Conservation (phyloP, 1,140 invertebrate genomes). For the Elymnias hypermnestra region DNA sequence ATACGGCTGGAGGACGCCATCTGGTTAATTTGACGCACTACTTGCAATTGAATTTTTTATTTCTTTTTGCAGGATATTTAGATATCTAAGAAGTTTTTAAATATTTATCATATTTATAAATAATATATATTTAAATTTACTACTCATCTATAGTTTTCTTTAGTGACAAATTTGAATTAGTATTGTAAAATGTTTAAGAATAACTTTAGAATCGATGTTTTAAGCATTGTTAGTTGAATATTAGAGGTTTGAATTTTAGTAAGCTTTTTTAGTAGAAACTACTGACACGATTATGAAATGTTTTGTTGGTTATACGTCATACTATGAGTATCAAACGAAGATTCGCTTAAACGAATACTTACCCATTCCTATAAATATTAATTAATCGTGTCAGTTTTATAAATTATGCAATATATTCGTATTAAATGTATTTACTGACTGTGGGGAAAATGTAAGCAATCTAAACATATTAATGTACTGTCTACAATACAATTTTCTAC, state of each 20-base stretch:
- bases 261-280: slow-evolving; percentile 31
- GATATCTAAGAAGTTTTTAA: too few species aligned
- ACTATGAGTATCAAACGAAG: neutral
- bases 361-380: neutral
- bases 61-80: too few species aligned
- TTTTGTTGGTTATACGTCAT: neutral
- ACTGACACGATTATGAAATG: slow-evolving; percentile 16
- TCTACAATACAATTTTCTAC: slow-evolving; percentile 35
- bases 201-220: slow-evolving; percentile 34
- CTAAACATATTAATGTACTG: slow-evolving; percentile 36
- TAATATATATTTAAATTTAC: too few species aligned
- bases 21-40: too few species aligned
- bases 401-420: slow-evolving; percentile 7
- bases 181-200: slow-evolving; percentile 34
- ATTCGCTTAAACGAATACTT: neutral
- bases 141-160: slow-evolving; percentile 4
- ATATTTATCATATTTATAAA: too few species aligned
- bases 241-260: slow-evolving; percentile 30
- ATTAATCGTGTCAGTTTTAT: slow-evolving; percentile 11
- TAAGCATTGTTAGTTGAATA: slow-evolving; percentile 42
- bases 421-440: slow-evolving; percentile 15
- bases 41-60: too few species aligned
- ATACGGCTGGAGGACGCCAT: too few species aligned
- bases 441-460: slow-evolving; percentile 39
- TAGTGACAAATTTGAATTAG: slow-evolving; percentile 20